A percentile compares a stretch with the other conserved stretches of the same genome.
Conservation (phyloP, 1,140 invertebrate species). For the Ganaspis sp. region DNA sequence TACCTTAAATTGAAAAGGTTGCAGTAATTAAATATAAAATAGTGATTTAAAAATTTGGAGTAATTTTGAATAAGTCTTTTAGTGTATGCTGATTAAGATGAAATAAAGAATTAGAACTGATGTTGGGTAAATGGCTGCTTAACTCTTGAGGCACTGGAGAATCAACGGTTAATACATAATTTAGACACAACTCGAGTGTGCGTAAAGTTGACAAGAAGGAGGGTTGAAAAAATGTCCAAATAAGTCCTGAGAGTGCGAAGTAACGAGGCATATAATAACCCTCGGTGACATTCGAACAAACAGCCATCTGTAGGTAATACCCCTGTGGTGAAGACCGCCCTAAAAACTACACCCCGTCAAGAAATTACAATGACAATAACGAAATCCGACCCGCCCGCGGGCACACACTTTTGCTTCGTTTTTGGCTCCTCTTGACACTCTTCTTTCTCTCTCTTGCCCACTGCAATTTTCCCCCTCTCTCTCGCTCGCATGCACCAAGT, state of each 20-base stretch:
- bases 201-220: slow-evolving; percentile 38
- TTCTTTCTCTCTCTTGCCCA: slow-evolving; percentile 40
- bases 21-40: too few species aligned
- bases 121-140: background rate
- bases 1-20: too few species aligned
- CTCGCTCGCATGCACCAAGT: slow-evolving; percentile 29
- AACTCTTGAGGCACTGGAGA: background rate
- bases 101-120: background rate
- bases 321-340: slow-evolving; percentile 73
- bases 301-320: slow-evolving; percentile 76
- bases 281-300: slow-evolving; percentile 72
- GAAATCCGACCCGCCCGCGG: slow-evolving; percentile 74
- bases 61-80: too few species aligned
- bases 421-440: slow-evolving; percentile 48
- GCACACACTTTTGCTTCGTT: slow-evolving; percentile 63
- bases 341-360: slow-evolving; percentile 73
- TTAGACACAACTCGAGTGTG: background rate
- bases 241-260: slow-evolving; percentile 61
- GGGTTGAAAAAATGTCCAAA: slow-evolving; percentile 58
- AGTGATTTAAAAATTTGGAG: background rate
- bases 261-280: slow-evolving; percentile 76
- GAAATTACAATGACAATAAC: slow-evolving; percentile 76
- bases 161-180: slow-evolving; percentile 15
- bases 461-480: slow-evolving; percentile 36
- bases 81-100: too few species aligned